A percentile compares a stretch with the other conserved stretches of the same genome.
Conservation (phyloP, 2,113 vertebrate species). For the Lontra canadensis region DNA sequence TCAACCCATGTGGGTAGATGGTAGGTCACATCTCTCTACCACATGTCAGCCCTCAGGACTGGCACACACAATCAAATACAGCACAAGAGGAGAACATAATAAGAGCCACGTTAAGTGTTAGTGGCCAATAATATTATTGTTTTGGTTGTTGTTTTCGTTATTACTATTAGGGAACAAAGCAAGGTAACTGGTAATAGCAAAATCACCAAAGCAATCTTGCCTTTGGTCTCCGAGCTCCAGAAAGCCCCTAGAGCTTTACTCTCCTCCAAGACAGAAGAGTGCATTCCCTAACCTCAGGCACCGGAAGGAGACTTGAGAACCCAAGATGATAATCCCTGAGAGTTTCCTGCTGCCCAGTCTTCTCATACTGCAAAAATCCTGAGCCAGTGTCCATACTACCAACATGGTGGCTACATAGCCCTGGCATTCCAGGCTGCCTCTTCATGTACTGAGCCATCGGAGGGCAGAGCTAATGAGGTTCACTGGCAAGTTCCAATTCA, state of each 20-base stretch:
- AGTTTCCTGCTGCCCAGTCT: not conserved
- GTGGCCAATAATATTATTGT: not conserved
- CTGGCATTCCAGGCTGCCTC: not conserved
- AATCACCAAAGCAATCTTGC: not conserved
- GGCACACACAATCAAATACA: not conserved
- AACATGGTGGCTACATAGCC: rapidly evolving
- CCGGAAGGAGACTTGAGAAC: not conserved
- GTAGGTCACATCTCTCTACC: not conserved
- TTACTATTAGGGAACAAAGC: not conserved
- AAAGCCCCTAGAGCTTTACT: not conserved
- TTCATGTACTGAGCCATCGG: not conserved
- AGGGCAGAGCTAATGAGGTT: not conserved
- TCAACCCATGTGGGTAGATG: not conserved
- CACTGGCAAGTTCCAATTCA: not conserved
- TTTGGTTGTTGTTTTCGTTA: not conserved
- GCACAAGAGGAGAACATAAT: not conserved
- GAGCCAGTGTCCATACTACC: not conserved
- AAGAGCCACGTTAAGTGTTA: not conserved
- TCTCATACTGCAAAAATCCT: not conserved
- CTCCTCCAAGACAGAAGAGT: not conserved
- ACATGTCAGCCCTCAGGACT: not conserved
- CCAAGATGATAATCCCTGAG: not conserved
- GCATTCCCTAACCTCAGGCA: not conserved
- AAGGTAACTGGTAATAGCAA: not conserved
- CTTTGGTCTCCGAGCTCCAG: not conserved